Base-by-base conservation (phyloP, 2,888 invertebrate genomes). In the Steromphala cineraria region DNA sequence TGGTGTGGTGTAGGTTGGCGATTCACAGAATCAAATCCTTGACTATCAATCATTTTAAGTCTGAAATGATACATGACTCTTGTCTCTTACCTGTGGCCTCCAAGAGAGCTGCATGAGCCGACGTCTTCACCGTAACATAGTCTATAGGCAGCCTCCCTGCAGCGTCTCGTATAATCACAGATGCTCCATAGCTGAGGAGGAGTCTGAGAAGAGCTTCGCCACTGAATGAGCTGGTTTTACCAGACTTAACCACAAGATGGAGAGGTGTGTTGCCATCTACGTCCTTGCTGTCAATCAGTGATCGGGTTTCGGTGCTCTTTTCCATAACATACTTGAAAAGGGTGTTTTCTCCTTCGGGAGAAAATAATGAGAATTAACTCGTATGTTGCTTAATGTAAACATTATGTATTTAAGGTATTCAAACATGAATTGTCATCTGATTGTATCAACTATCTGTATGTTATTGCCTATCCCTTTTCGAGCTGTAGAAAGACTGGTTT, bases 211-310 rank as follows among this genome's bases (percentile, higher is more conserved):
- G 21, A 5, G 56, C 56, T 5, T 5, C 56, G 7, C 56, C 56
- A 56, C 56, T 56, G 56, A 56, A 56, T 56, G 56, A 8, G 24
- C 82, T 83, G 2, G 74, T 53, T 62, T 79, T 82, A 5, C 81
- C 82, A 10, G 85, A 86, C 56, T 81, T 75, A 5, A 85, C 84
- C 1, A 85, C 79, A 1, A 81, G 24, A 78, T 87, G 87, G 21
- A 82, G 67, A 10, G 83, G 84, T 28, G 85, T 83, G 53, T 80
- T 78, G 2, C 84, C 84, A 4, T 79, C 78, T 8, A 52, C n/a
- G 46, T 86, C 82, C 56, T 81, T 75, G 13, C 24, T 56, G 56
- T 56, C 56, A 56, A 56, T 1, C 24, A 24, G 56, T 24, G 19
- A 24, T 1, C 56, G 19, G 19, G 56, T 19, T 17, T 19, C n/a